Base-by-base conservation (phyloP, 2,797 vertebrate genomes). In the Mus minutoides region DNA sequence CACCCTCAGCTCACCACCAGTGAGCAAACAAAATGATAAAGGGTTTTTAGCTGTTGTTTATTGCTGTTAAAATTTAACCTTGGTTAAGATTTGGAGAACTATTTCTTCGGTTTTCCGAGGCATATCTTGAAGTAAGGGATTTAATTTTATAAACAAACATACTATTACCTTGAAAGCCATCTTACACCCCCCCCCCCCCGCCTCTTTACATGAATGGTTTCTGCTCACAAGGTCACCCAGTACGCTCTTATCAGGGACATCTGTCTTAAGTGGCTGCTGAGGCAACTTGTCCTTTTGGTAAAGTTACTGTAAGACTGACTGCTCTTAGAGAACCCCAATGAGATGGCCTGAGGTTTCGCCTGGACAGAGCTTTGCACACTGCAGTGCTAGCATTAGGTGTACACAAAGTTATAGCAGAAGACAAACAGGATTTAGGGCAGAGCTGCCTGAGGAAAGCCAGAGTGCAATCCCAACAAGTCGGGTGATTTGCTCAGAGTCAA, bases 31-130 rank as follows among this genome's bases (percentile, higher is more conserved):
- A 2, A 78, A 85, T 62, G 69, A 49, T 40, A 34, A 92, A 31
- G 49, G 58, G 76, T 21, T 79, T 83, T 69, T 1, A 8, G 40
- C 86, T 43, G 0, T 67, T 78, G 10, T 6, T 11, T 76, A 67
- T 88, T 91, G 83, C 91, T 7, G 62, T 86, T 90, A 71, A 94
- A 90, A 56, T 80, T 79, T 77, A 86, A 90, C n/a, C 75, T 94
- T 14, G 31, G 9, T 56, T 21, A n/a, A 83, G 64, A 22, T 54
- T 69, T 54, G 31, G 21, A 90, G 89, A 82, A 2, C 90, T 67
- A 34, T 82, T 84, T 90, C 86, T 93, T 82, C 14, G 34, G 71
- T 86, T 85, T 85, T 88, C 86, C 43, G 62, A 75, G 69, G 75
- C 21, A 11, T 82, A 31, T 37, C 60, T 49, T 58, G 24, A 84